Percentiles rank a stretch among this genome's conserved stretches.
Evolutionary conservation across 2,888 invertebrate genomes (phyloP).

Genomic region (Microctonus hyperodae): DNA sequence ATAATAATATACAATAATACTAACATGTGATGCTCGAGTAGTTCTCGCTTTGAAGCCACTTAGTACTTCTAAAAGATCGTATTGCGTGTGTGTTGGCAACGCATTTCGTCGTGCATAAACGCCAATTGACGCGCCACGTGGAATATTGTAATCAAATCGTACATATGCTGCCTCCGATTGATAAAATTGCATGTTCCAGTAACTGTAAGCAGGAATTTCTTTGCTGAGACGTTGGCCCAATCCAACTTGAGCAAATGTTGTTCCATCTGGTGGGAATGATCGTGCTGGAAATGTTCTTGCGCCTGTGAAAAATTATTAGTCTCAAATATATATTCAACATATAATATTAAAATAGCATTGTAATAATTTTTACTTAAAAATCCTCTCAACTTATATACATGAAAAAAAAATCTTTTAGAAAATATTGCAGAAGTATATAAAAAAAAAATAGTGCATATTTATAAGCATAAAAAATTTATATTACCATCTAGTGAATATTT

Average conservation of each 20-base stretch:
- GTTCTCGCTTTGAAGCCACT: conserved; percentile 89
- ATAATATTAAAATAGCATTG: too few species aligned
- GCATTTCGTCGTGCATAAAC: conserved; percentile 94
- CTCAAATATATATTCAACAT: too few species aligned
- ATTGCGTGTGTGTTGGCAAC: conserved; percentile 94
- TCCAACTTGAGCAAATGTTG: conserved; percentile 88
- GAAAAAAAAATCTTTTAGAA: too few species aligned
- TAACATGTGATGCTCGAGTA: conserved; percentile 86
- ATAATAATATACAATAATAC: conserved; percentile 63
- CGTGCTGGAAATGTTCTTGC: conserved; percentile 88
- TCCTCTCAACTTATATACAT: too few species aligned
- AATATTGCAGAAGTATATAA: too few species aligned
- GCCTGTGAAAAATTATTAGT: conserved; percentile 66
- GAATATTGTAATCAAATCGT: conserved; percentile 93
- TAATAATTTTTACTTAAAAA: too few species aligned
- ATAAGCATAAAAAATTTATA: too few species aligned
- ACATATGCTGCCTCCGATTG: conserved; percentile 94
- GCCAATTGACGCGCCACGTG: conserved; percentile 90
- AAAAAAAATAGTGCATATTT: too few species aligned
- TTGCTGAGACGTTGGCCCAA: conserved; percentile 87
- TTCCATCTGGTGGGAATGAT: conserved; percentile 92
- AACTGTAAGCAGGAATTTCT: conserved; percentile 91
- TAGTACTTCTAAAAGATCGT: conserved; percentile 93
- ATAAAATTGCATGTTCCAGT: conserved; percentile 98
- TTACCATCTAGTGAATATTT: too few species aligned